Base-by-base conservation (phyloP, 2,113 vertebrate genomes). In the Grantiella picta region DNA sequence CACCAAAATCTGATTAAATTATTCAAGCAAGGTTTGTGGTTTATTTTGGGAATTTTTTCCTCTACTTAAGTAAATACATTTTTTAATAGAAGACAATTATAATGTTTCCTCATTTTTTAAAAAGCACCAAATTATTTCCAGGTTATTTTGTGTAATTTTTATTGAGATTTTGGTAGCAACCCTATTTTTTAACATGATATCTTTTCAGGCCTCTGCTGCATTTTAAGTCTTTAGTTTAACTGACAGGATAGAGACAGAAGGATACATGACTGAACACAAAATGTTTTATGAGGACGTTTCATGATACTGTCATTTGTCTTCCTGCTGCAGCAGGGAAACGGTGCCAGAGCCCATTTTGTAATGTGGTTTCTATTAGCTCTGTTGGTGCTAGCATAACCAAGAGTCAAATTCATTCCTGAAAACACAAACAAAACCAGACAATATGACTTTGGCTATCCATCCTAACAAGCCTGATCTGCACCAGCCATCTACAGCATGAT, bases 361-460 rank as follows among this genome's bases (percentile, higher is more conserved):
- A 36, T 1, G 1, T n/a, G 16, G 5, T 42, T 87, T 94, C 57
- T 80, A 14, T 61, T 38, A 82, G 40, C 3, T 2, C 29, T 12
- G 5, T 19, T 47, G 45, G 3, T 42, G 10, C 1, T 0, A 79
- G 25, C 21, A 15, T 1, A 0, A 59, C 19, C 36, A 45, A 64
- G 59, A 91, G 64, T 50, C 13, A 54, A 68, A 82, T 54, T 92
- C 18, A 28, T n/a, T 38, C 36, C 40, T 50, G 18, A 65, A 84
- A 45, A 53, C 3, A 36, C 22, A 60, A 47, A 56, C 4, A 20
- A 35, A 80, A 44, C 1, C 64, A 76, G 36, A n/a, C 24, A 64
- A 25, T 22, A 49, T 61, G n/a, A 47, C 61, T 4, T 28, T 79
- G 61, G 9, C 9, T 79, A 4, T 72, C 23, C 33, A 20, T 49